A percentile compares a stretch with the other conserved stretches of the same genome.
These are phyloP conservation scores for Vesta saturnalis DNA, from an alignment of 2,888 invertebrate species.

Conservation along the genomic window DNA sequence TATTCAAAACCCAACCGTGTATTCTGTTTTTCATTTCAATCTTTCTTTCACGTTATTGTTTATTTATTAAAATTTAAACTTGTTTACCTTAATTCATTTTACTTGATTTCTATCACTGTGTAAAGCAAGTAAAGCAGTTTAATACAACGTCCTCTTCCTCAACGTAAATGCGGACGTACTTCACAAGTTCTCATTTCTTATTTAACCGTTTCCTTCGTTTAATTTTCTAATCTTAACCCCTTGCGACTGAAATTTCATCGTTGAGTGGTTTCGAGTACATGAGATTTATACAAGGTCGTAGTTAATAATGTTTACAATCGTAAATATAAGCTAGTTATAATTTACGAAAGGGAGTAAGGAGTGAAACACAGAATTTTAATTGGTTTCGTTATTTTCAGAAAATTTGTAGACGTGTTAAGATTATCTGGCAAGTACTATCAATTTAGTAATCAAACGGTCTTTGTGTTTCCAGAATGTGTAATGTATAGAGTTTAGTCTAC, in stretches of 20 bases:
- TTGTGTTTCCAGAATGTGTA: no score
- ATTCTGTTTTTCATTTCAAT: neutral
- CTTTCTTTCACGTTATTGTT: neutral
- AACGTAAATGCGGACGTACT: constrained; percentile 33
- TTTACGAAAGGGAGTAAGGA: no score
- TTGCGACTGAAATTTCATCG: constrained; percentile 29
- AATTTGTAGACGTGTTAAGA: no score
- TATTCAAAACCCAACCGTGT: neutral
- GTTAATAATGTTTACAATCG: neutral
- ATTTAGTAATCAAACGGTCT: no score
- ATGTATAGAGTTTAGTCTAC: no score
- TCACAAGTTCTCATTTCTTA: constrained; percentile 32
- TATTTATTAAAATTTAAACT: neutral
- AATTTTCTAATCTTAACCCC: constrained; percentile 38
- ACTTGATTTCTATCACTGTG: no score
- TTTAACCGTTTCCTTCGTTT: constrained; percentile 34
- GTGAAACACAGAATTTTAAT: no score
- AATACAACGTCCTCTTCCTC: constrained; percentile 20
- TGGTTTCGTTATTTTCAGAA: no score
- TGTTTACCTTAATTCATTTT: neutral
- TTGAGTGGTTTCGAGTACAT: constrained; percentile 27
- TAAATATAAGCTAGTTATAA: no score
- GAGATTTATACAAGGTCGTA: constrained; percentile 26
- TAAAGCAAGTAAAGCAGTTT: neutral
- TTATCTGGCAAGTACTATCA: no score